A percentile compares a stretch with the other conserved stretches of the same genome.
These are phyloP conservation scores for Syritta pipiens DNA, from an alignment of 2,888 invertebrate genomes.

Conservation along the genomic window DNA sequence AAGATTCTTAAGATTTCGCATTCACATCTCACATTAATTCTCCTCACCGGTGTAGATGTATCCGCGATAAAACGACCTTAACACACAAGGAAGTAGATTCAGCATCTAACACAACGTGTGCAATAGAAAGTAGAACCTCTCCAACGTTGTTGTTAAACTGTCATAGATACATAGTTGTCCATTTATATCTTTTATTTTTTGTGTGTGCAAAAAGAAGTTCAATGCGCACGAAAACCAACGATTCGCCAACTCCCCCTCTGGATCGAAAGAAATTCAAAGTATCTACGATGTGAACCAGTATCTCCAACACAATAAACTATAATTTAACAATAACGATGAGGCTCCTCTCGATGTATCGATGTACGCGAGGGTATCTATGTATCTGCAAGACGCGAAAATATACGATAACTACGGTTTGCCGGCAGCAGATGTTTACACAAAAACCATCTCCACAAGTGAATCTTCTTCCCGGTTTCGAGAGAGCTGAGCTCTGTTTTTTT, in stretches of 20 bases:
- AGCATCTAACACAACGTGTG: too few relatives aligned
- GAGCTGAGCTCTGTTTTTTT: background rate
- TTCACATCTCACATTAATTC: background rate
- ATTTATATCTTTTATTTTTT: too few relatives aligned
- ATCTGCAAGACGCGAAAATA: background rate
- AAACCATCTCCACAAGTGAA: slow-evolving; percentile 23
- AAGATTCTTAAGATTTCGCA: background rate
- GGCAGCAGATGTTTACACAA: slow-evolving; percentile 1
- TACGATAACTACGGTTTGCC: background rate
- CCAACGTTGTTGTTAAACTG: slow-evolving; percentile 31
- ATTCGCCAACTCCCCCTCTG: background rate
- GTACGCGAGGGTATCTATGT: slow-evolving; percentile 15
- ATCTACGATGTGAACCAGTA: background rate
- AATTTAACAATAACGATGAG: slow-evolving; percentile 54
- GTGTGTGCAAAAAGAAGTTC: too few relatives aligned
- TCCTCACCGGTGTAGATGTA: too few relatives aligned
- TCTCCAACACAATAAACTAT: slow-evolving; percentile 57
- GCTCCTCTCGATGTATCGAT: background rate
- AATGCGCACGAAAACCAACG: slow-evolving; percentile 12
- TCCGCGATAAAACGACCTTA: slow-evolving; percentile 1
- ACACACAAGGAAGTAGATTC: too few relatives aligned
- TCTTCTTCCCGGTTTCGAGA: slow-evolving; percentile 60
- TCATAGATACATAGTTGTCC: slow-evolving; percentile 37
- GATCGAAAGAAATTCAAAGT: slow-evolving; percentile 14
- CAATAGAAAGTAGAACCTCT: slow-evolving; percentile 34